Conservation (phyloP, 2,797 vertebrate species). For the Toxotes lorentzi region DNA sequence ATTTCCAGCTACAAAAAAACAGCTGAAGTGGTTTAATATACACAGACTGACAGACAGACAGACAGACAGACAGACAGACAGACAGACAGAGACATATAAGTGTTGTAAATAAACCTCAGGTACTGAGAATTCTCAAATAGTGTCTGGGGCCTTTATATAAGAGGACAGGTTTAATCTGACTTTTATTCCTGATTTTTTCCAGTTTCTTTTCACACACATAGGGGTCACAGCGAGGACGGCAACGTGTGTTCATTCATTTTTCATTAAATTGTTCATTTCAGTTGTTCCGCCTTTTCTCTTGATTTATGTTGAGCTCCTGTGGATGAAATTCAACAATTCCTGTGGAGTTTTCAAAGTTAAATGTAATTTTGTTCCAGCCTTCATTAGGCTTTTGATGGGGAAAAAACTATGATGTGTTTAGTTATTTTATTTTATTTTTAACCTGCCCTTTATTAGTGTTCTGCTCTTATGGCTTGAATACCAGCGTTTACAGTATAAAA, state of each 20-base stretch:
- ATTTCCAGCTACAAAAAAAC: not conserved
- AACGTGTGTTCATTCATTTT: not conserved
- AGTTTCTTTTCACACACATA: not conserved
- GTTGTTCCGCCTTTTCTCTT: not conserved
- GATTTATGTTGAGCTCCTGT: not conserved
- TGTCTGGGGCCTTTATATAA: not conserved
- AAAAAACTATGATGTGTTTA: not conserved
- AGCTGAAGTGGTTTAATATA: not conserved
- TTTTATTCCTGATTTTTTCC: not conserved
- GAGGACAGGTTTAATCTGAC: not conserved
- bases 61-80: not conserved
- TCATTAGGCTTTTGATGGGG: not conserved
- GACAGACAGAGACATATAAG: not conserved
- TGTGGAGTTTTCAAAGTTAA: not conserved
- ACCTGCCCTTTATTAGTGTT: not conserved
- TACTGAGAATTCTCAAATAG: not conserved
- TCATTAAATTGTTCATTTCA: too few species aligned
- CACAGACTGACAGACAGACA: not conserved
- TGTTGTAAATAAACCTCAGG: not conserved
- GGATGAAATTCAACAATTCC: not conserved
- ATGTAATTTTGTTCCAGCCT: not conserved
- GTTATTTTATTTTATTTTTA: not conserved
- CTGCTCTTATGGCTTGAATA: not conserved
- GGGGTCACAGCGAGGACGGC: not conserved
- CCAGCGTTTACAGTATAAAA: constrained; percentile 15